Evolutionary conservation across 2,797 vertebrate genomes (phyloP).

Genomic region (Rhyacichthys aspro): DNA sequence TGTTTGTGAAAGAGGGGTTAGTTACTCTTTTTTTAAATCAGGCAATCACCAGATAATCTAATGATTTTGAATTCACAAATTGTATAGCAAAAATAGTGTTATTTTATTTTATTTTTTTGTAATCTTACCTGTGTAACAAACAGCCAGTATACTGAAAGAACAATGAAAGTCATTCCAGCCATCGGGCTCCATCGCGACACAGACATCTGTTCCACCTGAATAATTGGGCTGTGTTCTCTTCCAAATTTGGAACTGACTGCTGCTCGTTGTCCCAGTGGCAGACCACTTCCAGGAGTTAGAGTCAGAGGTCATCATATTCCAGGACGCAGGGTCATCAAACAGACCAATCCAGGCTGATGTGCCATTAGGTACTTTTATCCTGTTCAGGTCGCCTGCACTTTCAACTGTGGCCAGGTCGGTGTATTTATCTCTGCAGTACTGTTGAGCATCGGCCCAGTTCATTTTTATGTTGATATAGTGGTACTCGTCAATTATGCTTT

Average conservation of each 20-base stretch:
- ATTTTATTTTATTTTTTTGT: too few species aligned
- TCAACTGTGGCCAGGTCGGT: slow-evolving; percentile 46
- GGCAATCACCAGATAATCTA: too few species aligned
- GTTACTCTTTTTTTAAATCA: too few species aligned
- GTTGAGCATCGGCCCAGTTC: slow-evolving; percentile 36
- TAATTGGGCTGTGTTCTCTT: not conserved
- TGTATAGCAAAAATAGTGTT: too few species aligned
- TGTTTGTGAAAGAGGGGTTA: too few species aligned
- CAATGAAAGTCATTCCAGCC: too few species aligned
- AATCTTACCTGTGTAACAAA: too few species aligned
- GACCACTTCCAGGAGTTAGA: slow-evolving; percentile 7
- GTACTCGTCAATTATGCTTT: slow-evolving; percentile 4
- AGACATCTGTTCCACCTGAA: rapidly evolving
- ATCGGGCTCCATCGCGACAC: too few species aligned
- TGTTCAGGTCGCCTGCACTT: slow-evolving; percentile 10
- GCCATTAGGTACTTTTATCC: not conserved
- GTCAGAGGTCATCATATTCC: not conserved
- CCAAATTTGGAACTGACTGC: not conserved
- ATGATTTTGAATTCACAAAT: too few species aligned
- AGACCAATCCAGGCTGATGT: slow-evolving; percentile 54
- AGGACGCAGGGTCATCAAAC: not conserved
- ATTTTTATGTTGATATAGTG: not conserved
- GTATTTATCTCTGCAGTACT: slow-evolving; percentile 30
- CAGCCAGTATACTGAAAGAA: too few species aligned
- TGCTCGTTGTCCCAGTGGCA: not conserved